Base-by-base conservation (phyloP, 2,888 invertebrate genomes). In the Scrobipalpa costella region DNA sequence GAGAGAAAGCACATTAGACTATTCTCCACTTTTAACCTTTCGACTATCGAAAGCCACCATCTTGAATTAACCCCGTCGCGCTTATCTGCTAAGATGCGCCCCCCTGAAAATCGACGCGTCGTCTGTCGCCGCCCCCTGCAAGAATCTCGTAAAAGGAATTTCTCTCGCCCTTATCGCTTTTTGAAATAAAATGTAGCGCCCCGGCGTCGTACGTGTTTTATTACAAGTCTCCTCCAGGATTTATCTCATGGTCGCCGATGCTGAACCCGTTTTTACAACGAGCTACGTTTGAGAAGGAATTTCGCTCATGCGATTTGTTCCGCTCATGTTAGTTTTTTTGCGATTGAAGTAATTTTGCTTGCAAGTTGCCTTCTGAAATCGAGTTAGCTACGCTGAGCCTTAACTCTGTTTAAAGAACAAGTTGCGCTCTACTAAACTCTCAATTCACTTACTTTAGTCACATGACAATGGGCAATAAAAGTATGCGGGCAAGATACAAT, bases 171-270 rank as follows among this genome's bases (percentile, higher is more conserved):
- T 90, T 90, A 91, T 90, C 90, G 88, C 89, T 86, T 88, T 86
- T 85, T 83, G 87, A 90, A 91, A 91, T 91, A 90, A 90, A 90
- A 90, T 88, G 90, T 88, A 88, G 85, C 87, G 84, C 81, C 76
- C 77, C 69, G 80, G 80, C 85, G 76, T 82, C 85, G 87, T 86
- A 88, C 89, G 90, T 90, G 89, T 90, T 90, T 90, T 90, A 90
- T 90, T 90, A 89, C 86, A 78, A 78, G 84, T 85, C 86, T 85
- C 83, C 83, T 85, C 78, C 81, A 85, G 87, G 86, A 90, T 88
- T 90, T 90, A 90, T 88, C 88, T 90, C 85, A 78, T 80, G 81
- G 86, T 80, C 80, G 81, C 78, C 80, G 78, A 75, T 74, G 73
- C 77, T 79, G 74, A 81, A 81, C 81, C 79, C 81, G 77, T 84